Percentiles rank a stretch among this genome's conserved stretches.
phyloP scores from a whole-genome alignment of 2,888 invertebrate species.

The Pandemis heparana region DNA sequence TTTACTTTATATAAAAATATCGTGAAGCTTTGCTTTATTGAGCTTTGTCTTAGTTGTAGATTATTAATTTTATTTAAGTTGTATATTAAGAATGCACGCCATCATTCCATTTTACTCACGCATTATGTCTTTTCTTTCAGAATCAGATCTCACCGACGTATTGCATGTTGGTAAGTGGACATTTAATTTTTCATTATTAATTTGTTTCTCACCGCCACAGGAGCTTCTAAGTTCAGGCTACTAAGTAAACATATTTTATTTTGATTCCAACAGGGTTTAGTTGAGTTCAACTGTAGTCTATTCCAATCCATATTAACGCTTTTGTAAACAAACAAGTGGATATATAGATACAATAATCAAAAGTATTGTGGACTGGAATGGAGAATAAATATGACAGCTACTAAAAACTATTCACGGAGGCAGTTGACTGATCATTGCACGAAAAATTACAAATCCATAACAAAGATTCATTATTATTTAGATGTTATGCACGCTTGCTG shows the following conservation, averaged over 20 bases:
- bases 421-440: too few species aligned
- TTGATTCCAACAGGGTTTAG: too few species aligned
- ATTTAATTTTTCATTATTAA: conserved; percentile 44
- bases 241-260: neutral
- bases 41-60: conserved; percentile 3
- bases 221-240: neutral
- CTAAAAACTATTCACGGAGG: too few species aligned
- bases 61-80: conserved; percentile 42
- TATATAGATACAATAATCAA: too few species aligned
- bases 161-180: conserved; percentile 87
- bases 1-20: neutral
- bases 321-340: too few species aligned
- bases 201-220: neutral
- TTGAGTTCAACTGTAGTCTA: too few species aligned
- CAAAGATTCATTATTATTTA: too few species aligned
- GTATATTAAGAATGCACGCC: conserved; percentile 55
- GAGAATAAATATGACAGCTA: too few species aligned
- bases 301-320: too few species aligned
- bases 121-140: conserved; percentile 81
- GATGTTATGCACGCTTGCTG: too few species aligned
- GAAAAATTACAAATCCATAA: too few species aligned
- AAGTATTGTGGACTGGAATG: too few species aligned
- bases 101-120: conserved; percentile 60
- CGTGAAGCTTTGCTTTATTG: neutral
- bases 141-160: conserved; percentile 87